These are phyloP conservation scores for Strigamia transsilvanica DNA, from an alignment of 2,888 invertebrate genomes.

Conservation along the genomic window DNA sequence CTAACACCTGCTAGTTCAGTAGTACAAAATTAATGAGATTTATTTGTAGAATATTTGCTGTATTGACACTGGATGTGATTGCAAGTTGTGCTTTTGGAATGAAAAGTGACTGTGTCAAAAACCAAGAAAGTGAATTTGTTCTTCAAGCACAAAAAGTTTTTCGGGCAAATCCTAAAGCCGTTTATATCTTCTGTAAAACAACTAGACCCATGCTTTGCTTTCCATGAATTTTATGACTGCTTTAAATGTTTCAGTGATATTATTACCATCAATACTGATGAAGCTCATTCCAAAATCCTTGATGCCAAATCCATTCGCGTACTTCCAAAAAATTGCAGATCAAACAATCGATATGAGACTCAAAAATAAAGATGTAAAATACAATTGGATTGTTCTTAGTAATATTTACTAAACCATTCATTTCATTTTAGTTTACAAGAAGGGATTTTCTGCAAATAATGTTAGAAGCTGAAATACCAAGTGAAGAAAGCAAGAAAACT, in stretches of 20 bases:
- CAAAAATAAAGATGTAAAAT: conserved; percentile 5
- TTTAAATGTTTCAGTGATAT: not conserved
- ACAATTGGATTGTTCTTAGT: not conserved
- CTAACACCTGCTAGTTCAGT: too few relatives aligned
- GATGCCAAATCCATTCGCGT: not conserved
- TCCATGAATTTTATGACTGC: too few relatives aligned
- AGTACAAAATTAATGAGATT: too few relatives aligned
- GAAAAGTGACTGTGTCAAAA: conserved; percentile 33
- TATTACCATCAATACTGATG: not conserved
- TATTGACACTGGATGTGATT: conserved; percentile 51
- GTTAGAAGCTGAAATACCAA: conserved; percentile 26
- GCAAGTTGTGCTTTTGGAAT: conserved; percentile 54
- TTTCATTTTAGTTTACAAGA: not conserved
- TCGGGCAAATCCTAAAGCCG: not conserved
- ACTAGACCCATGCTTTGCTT: not conserved
- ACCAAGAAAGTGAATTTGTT: conserved; percentile 51
- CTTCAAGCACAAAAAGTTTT: not conserved
- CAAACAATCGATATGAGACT: conserved; percentile 9
- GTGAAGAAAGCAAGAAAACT: not conserved
- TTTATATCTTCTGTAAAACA: not conserved
- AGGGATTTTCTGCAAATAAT: conserved; percentile 33
- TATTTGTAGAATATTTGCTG: conserved; percentile 44
- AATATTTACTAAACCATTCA: not conserved
- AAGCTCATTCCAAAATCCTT: not conserved
- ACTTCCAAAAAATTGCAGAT: not conserved